phyloP scores from a whole-genome alignment of 2,113 vertebrate species.

The Aspidoscelis tigris region DNA sequence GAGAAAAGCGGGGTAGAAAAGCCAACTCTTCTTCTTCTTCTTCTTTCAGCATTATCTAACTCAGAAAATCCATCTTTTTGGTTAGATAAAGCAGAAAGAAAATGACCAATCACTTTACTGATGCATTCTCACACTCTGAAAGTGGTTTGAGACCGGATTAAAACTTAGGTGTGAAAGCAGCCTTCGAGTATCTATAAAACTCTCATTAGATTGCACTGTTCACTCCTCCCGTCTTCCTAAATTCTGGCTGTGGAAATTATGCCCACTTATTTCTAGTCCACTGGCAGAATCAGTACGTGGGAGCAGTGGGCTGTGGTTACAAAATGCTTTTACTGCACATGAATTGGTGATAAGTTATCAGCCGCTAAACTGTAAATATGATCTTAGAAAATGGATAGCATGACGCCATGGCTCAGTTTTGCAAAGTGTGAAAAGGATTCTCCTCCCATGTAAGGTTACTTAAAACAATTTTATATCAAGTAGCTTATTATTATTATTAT shows the following conservation, averaged over 20 bases:
- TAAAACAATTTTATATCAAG: constrained; percentile 64
- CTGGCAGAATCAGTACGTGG: not conserved
- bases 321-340: not conserved
- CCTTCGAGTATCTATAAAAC: too few relatives aligned
- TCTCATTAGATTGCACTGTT: not conserved
- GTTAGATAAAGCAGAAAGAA: too few relatives aligned
- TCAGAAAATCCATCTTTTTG: too few relatives aligned
- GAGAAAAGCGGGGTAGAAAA: too few relatives aligned
- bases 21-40: too few relatives aligned
- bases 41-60: too few relatives aligned
- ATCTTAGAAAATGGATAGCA: not conserved
- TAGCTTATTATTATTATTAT: constrained; percentile 74
- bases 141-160: too few relatives aligned
- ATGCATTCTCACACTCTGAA: too few relatives aligned
- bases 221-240: not conserved
- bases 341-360: not conserved
- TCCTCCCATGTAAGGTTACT: constrained; percentile 55
- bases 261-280: not conserved
- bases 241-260: not conserved
- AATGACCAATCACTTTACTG: too few relatives aligned
- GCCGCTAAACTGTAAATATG: not conserved
- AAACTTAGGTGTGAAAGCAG: too few relatives aligned
- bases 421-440: not conserved
- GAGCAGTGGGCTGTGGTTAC: too few relatives aligned
- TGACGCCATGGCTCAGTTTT: rapidly evolving